Base-by-base conservation (phyloP, 2,888 invertebrate genomes). In the Brachylomia viminalis region DNA sequence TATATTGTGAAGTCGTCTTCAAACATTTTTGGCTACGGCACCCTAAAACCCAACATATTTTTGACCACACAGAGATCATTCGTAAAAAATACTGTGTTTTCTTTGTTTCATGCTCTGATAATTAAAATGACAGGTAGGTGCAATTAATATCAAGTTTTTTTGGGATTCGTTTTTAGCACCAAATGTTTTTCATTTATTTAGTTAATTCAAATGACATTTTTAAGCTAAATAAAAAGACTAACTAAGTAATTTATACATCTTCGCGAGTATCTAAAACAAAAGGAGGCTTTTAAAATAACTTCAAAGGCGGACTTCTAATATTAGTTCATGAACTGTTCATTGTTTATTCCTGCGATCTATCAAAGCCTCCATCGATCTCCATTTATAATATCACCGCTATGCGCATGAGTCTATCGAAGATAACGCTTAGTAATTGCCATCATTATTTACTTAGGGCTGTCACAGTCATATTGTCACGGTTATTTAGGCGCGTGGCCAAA, bases 401-500 rank as follows among this genome's bases (percentile, higher is more conserved):
- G 61, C 72, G 62, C 64, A 76, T 69, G 68, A 58, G 71, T 75
- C 75, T 76, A 59, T 86, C 70, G 8, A 71, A 80, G 56, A 84
- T 75, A 80, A 80, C 62, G 75, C 75, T 71, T 70, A 61, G 72
- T 86, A 86, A 84, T 84, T 84, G 80, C 80, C 75, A 49, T 84
- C 69, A 80, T 86, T 86, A 86, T 73, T 75, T 58, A 64, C 23
- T 11, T 73, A 85, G 82, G 85, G 85, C 23, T 85, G 72, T 38
- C 76, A 27, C 69, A 72, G 61, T 38, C 67, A 10, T 33, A n/a
- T 1, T 1, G 30, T 13, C 23, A 54, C 10, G 10, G 11, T n/a
- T 23, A 54, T 54, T 66, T 33, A 17, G n/a, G 10, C 17, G n/a
- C 10, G n/a, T 42, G 62, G 62, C 13, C 23, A 38, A 38, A 38